A percentile compares a stretch with the other conserved stretches of the same genome.
These are phyloP conservation scores for Melieria omissa DNA, from an alignment of 2,888 invertebrate genomes.

Conservation along the genomic window DNA sequence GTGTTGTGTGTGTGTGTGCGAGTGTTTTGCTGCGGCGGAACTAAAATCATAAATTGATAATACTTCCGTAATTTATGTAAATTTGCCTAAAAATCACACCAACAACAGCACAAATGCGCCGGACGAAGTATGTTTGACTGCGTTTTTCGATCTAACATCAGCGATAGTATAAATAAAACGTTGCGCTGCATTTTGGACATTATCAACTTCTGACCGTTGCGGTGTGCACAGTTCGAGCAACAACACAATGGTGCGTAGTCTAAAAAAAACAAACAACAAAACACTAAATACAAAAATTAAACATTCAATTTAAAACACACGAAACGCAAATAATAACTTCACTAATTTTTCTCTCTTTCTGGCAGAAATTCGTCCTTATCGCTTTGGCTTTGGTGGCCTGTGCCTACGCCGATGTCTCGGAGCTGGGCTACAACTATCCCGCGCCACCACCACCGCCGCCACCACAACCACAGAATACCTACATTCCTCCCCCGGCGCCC, in stretches of 20 bases:
- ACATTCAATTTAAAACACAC: not conserved
- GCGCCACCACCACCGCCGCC: slow-evolving; percentile 22
- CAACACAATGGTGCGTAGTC: slow-evolving; percentile 17
- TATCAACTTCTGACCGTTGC: slow-evolving; percentile 15
- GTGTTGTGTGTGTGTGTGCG: too few relatives aligned
- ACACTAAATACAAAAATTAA: not conserved
- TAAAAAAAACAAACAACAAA: not conserved
- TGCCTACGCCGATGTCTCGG: slow-evolving; percentile 25
- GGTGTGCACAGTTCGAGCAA: slow-evolving; percentile 10
- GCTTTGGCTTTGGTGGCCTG: slow-evolving; percentile 24
- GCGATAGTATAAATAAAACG: slow-evolving; percentile 17
- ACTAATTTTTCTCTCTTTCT: not conserved
- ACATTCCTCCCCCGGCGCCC: slow-evolving; percentile 19
- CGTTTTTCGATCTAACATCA: too few relatives aligned
- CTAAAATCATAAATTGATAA: too few relatives aligned
- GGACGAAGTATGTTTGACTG: too few relatives aligned
- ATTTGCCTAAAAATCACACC: too few relatives aligned
- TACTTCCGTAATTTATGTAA: too few relatives aligned
- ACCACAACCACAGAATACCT: slow-evolving; percentile 18
- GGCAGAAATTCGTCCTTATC: slow-evolving; percentile 31
- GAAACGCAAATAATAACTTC: not conserved
- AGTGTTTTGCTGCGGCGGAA: too few relatives aligned
- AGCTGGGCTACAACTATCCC: slow-evolving; percentile 40
- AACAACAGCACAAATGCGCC: too few relatives aligned
- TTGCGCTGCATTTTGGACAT: not conserved